Evolutionary conservation across 2,113 vertebrate species (phyloP).

Genomic region (Glaucomys volans): DNA sequence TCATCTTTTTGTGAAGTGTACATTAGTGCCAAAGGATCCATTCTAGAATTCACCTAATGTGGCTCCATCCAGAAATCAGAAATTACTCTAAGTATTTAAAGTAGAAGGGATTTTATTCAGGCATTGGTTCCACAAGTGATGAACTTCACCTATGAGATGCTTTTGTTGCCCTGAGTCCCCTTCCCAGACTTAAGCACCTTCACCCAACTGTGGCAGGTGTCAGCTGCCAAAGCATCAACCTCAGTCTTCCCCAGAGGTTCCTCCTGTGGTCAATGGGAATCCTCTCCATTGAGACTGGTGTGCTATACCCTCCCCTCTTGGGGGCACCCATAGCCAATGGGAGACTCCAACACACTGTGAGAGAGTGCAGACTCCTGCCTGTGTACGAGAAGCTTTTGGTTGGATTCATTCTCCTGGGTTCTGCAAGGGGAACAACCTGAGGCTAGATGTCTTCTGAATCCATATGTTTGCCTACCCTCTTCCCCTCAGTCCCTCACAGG

Average conservation of each 20-base stretch:
- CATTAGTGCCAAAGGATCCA: background rate
- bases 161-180: background rate
- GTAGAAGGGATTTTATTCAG: background rate
- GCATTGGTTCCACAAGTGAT: background rate
- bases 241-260: background rate
- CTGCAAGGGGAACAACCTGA: background rate
- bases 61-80: background rate
- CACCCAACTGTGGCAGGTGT: background rate
- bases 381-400: background rate
- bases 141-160: background rate
- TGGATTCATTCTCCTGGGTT: background rate
- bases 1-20: background rate
- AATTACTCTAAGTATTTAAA: constrained; percentile 5
- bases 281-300: background rate
- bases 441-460: background rate
- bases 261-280: background rate
- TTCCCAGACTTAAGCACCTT: background rate
- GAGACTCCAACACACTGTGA: background rate
- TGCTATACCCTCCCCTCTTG: background rate
- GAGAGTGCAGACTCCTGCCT: background rate
- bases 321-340: background rate
- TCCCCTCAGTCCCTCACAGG: background rate
- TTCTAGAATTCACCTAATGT: background rate
- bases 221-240: background rate
- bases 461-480: background rate